Conservation (phyloP, 2,888 invertebrate genomes). For the Carcina quercana region DNA sequence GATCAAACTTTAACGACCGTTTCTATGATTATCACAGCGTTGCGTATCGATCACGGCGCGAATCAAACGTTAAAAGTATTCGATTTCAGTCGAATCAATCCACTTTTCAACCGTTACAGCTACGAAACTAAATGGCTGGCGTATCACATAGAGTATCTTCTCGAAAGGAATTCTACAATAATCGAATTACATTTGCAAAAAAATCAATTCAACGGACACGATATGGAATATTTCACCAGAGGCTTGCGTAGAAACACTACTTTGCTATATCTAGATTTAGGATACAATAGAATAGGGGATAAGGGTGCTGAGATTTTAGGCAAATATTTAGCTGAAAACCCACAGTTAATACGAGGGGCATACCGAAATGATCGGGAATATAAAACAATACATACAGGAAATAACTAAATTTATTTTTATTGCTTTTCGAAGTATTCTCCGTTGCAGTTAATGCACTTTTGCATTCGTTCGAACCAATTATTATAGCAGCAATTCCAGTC, state of each 20-base stretch:
- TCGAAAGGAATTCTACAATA: constrained; percentile 52
- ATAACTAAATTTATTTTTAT: too few relatives aligned
- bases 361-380: too few relatives aligned
- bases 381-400: too few relatives aligned
- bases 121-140: constrained; percentile 66
- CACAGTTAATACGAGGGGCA: constrained; percentile 60
- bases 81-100: constrained; percentile 51
- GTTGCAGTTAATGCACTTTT: too few relatives aligned
- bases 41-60: constrained; percentile 49
- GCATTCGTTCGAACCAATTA: too few relatives aligned
- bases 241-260: constrained; percentile 67
- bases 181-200: constrained; percentile 76
- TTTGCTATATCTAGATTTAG: constrained; percentile 74
- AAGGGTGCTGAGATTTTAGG: constrained; percentile 70
- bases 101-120: constrained; percentile 48
- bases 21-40: constrained; percentile 62
- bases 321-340: constrained; percentile 65
- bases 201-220: constrained; percentile 74
- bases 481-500: too few relatives aligned
- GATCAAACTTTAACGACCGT: constrained; percentile 72
- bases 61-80: constrained; percentile 48
- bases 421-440: too few relatives aligned
- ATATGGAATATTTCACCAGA: constrained; percentile 69
- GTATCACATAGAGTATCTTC: constrained; percentile 58
- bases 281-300: constrained; percentile 75